Evolutionary conservation across 2,797 vertebrate species (phyloP).

Genomic region (Enteromius thamalakanensis): DNA sequence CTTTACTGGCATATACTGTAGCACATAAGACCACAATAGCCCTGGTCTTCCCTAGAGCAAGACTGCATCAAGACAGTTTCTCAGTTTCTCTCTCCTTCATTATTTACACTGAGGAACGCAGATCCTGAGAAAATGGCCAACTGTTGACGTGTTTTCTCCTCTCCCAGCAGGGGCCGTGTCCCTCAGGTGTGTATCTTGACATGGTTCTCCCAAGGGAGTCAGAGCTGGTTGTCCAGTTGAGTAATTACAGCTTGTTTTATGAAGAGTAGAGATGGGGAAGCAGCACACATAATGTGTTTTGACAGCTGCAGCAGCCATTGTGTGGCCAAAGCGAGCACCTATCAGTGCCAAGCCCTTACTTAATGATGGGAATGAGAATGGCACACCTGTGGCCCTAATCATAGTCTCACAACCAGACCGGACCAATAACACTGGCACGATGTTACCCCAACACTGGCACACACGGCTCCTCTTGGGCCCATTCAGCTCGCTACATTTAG

Average conservation of each 20-base stretch:
- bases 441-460: conserved; percentile 48
- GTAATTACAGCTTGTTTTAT: conserved; percentile 59
- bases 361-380: conserved; percentile 72
- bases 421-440: conserved; percentile 7
- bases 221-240: conserved; percentile 54
- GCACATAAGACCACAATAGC: not conserved
- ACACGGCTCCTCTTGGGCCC: conserved; percentile 47
- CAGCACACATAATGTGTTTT: conserved; percentile 60
- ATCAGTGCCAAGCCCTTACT: conserved; percentile 64
- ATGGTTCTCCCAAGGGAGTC: conserved; percentile 37
- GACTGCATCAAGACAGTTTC: not conserved
- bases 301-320: conserved; percentile 59
- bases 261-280: conserved; percentile 48
- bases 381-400: conserved; percentile 73
- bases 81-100: not conserved
- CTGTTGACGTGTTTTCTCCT: conserved; percentile 16
- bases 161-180: conserved; percentile 23
- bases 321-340: conserved; percentile 49
- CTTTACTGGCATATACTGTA: not conserved
- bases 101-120: conserved; percentile 21
- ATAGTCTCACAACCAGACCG: conserved; percentile 49
- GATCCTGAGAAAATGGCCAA: conserved; percentile 47
- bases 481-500: conserved; percentile 53
- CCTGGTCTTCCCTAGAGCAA: not conserved
- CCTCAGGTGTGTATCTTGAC: conserved; percentile 31